Evolutionary conservation across 2,888 invertebrate species (phyloP), one percentile per base, ranked within the genome.

Genomic region (Oscheius sp.): DNA sequence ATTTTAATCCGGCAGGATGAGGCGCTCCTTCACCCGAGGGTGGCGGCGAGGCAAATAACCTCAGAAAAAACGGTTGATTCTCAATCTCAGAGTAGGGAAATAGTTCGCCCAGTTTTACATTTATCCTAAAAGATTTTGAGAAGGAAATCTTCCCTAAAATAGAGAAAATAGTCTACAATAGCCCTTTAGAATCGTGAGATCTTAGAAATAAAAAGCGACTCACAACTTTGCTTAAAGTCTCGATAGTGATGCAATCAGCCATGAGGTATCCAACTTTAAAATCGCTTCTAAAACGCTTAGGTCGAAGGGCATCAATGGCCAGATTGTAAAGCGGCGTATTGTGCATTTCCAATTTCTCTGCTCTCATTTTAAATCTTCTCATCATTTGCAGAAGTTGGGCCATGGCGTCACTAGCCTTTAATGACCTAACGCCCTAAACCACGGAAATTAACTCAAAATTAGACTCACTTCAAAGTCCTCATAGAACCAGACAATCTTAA

Each of bases 281-380:
- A 20, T 55, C 55, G 20, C 34, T 34, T 20, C 55, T 33, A 20
- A 55, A 33, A 34, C 23, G 34, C 1, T 4, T 17, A 1, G 55
- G 55, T 2, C 17, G 4, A 2, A 55, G 34, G 17, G 34, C 34
- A 5, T 55, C 55, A 12, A 55, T 20, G n/a, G 55, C 55, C 33
- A 34, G 34, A 10, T 34, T 55, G 23, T 34, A 55, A 4, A 55
- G 15, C n/a, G 33, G 34, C 3, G 55, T 34, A 10, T 33, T 55
- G 34, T 37, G 34, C 55, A 55, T 55, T 23, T 55, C 55, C 55
- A 55, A 17, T 20, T 55, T 34, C 3, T 55, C 34, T 20, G 55
- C 34, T 20, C 23, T 33, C 55, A 55, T 55, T 34, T n/a, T 31
- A 1, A 55, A n/a, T 8, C 20, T 23, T 0, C 37, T 33, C 55